Percentiles rank a stretch among this genome's conserved stretches.
Conservation (phyloP, 2,113 vertebrate genomes). For the Promerops cafer region DNA sequence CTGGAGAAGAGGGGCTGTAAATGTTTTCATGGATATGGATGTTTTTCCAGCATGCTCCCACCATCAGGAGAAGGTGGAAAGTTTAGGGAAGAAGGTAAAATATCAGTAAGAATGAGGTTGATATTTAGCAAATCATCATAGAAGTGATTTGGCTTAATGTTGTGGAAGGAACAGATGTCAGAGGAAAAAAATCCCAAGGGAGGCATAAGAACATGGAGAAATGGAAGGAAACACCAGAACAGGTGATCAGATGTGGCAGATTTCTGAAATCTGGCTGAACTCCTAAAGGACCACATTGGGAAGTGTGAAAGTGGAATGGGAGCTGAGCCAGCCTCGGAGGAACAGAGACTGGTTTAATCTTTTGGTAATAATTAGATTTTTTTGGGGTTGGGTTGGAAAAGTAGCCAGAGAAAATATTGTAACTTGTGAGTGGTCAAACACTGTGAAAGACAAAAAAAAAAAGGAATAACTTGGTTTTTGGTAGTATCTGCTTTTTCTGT, state of each 20-base stretch:
- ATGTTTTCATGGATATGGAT: background rate
- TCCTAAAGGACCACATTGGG: background rate
- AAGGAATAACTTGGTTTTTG: background rate
- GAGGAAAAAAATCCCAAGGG: background rate
- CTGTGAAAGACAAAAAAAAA: fast-evolving
- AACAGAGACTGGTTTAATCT: background rate
- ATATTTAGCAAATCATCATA: background rate
- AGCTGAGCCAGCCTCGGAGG: background rate
- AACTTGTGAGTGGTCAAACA: background rate
- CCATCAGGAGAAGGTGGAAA: background rate
- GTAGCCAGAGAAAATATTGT: background rate
- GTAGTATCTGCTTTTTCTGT: background rate
- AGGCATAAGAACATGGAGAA: background rate
- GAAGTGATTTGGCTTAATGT: background rate
- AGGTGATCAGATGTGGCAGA: slow-evolving; percentile 1
- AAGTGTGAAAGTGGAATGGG: background rate
- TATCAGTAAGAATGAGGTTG: background rate
- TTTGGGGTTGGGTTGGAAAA: background rate
- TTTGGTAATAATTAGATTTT: background rate
- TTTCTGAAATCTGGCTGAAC: background rate
- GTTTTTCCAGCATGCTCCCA: background rate
- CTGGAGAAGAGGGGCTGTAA: background rate
- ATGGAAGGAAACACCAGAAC: background rate
- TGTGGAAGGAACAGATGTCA: background rate
- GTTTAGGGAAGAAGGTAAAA: background rate